Percentiles rank a stretch among this genome's conserved stretches.
Evolutionary conservation across 1,140 invertebrate genomes (phyloP).

Genomic region (Drosophila ercepeae): DNA sequence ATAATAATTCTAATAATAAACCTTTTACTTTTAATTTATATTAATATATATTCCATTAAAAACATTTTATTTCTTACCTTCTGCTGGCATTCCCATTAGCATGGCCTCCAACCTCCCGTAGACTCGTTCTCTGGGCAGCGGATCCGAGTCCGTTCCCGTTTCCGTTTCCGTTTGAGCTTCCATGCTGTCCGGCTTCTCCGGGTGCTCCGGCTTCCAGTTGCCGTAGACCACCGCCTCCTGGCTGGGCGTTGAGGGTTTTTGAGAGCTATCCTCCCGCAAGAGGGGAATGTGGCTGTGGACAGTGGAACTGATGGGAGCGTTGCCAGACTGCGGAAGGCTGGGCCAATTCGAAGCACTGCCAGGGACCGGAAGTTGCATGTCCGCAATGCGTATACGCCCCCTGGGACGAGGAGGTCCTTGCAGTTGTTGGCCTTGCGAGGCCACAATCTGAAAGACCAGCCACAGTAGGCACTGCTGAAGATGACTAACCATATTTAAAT

Average conservation of each 20-base stretch:
- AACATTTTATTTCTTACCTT: slow-evolving; percentile 31
- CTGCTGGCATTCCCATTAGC: slow-evolving; percentile 65
- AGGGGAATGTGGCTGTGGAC: slow-evolving; percentile 65
- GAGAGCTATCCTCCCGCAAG: slow-evolving; percentile 41
- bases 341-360: slow-evolving; percentile 9
- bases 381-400: slow-evolving; percentile 67
- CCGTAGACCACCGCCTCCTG: slow-evolving; percentile 70
- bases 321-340: slow-evolving; percentile 16
- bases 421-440: slow-evolving; percentile 42
- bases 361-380: slow-evolving; percentile 33
- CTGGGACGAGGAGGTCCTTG: slow-evolving; percentile 53
- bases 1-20: no score
- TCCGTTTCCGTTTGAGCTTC: slow-evolving; percentile 7
- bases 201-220: slow-evolving; percentile 76
- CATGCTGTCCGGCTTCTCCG: slow-evolving; percentile 33
- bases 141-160: slow-evolving; percentile 1
- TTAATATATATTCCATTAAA: no score
- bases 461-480: slow-evolving; percentile 32
- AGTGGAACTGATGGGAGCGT: slow-evolving; percentile 57
- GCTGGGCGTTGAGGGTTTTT: slow-evolving; percentile 3
- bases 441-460: background rate
- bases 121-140: slow-evolving; percentile 48
- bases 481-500: slow-evolving; percentile 43
- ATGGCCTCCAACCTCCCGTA: slow-evolving; percentile 63
- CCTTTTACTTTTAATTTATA: no score